Base-by-base conservation (phyloP, 2,113 vertebrate species). In the Peromyscus californicus region DNA sequence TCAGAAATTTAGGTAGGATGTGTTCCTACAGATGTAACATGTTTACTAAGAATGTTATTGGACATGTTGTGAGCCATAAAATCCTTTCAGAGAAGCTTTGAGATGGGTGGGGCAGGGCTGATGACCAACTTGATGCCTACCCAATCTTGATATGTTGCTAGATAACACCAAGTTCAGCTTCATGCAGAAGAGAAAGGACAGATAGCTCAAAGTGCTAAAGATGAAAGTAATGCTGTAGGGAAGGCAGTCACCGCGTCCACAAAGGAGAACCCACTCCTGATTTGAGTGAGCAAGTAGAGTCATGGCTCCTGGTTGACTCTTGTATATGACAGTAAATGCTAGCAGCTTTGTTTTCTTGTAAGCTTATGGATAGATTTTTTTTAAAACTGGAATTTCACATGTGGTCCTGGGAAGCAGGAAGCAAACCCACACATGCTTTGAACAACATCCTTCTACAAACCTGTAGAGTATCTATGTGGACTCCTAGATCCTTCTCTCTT, bases 111-210 rank as follows among this genome's bases (percentile, higher is more conserved):
- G 82, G 5, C 22, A 19, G 39, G 10, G 21, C 17, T 74, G 9
- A 5, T 21, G 78, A 9, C 22, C 19, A 6, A 4, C 29, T 67
- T 22, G 0, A 17, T n/a, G 21, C 9, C 36, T 75, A 54, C 67
- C 1, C 21, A 11, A 3, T 19, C 3, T 26, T 5, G 7, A n/a
- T 15, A 19, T 0, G 8, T 19, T 3, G 2, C 12, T 7, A 22
- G 3, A 7, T 51, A n/a, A 54, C 29, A 15, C 70, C 72, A 39
- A 78, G 57, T 21, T n/a, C 3, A 16, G 33, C 42, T 87, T n/a
- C 26, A 48, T 57, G 42, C n/a, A 88, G 42, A 79, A 85, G 59
- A 63, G 24, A 69, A 59, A 57, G 36, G n/a, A 10, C 17, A 39
- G 24, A 42, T 21, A 65, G 17, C 19, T 36, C 0, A 17, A 36